phyloP scores from a whole-genome alignment of 2,797 vertebrate species.

The Lerista edwardsae region DNA sequence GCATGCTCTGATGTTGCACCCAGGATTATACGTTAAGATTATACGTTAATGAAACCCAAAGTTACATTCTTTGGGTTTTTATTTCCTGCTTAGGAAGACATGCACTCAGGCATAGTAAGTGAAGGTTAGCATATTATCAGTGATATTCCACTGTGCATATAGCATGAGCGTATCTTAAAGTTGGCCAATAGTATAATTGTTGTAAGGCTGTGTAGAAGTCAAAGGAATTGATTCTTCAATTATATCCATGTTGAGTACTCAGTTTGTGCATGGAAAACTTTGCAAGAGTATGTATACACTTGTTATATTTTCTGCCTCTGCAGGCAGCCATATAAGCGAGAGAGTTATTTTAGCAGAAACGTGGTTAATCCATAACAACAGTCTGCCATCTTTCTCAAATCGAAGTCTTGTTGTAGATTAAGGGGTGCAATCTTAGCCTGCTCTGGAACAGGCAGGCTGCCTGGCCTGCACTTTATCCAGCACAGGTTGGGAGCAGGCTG shows the following conservation, averaged over 20 bases:
- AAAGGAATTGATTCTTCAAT: background rate
- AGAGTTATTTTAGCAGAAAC: background rate
- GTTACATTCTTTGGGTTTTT: background rate
- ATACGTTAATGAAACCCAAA: background rate
- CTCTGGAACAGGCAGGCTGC: too few species aligned
- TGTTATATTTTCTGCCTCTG: background rate
- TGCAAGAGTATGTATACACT: background rate
- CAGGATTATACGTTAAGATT: background rate
- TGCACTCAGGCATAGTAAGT: background rate
- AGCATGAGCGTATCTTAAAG: background rate
- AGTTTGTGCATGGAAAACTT: background rate
- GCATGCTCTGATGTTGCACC: background rate
- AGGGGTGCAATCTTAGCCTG: too few species aligned
- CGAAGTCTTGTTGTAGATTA: too few species aligned
- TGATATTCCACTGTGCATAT: constrained; percentile 7
- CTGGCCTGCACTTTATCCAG: too few species aligned
- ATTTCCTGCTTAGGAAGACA: background rate
- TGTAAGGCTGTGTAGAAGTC: background rate
- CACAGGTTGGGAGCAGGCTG: too few species aligned
- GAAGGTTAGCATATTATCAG: background rate
- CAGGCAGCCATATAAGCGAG: fast-evolving
- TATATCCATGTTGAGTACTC: background rate
- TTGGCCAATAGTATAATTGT: background rate
- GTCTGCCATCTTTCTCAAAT: background rate
- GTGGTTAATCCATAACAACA: background rate